phyloP scores from a whole-genome alignment of 2,113 vertebrate genomes.

The Tiliqua scincoides region DNA sequence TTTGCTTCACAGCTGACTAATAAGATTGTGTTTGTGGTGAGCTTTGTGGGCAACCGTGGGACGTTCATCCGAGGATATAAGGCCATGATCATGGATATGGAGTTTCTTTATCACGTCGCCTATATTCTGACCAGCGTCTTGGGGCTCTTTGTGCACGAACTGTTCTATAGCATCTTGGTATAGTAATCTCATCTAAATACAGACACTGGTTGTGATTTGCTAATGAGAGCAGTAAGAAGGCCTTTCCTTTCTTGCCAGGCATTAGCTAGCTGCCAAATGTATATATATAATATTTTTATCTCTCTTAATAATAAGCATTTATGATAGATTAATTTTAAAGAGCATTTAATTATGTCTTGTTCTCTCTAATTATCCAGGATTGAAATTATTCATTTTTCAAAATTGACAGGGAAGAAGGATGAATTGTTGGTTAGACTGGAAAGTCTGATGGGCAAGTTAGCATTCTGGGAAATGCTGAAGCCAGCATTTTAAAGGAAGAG shows the following conservation, averaged over 20 bases:
- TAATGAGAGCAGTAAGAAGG: constrained; percentile 32
- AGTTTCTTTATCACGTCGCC: constrained; percentile 93
- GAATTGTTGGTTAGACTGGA: constrained; percentile 27
- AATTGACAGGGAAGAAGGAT: constrained; percentile 55
- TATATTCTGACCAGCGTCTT: constrained; percentile 94
- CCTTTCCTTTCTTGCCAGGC: background rate
- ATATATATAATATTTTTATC: constrained; percentile 35
- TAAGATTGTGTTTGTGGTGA: constrained; percentile 97
- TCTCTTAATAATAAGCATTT: background rate
- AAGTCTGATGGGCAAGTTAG: background rate
- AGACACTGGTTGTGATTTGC: constrained; percentile 5
- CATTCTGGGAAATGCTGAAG: background rate
- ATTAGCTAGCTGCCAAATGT: constrained; percentile 26
- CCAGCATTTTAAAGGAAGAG: constrained; percentile 11
- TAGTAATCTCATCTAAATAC: background rate
- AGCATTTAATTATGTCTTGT: background rate
- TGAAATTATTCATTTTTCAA: constrained; percentile 44
- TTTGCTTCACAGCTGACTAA: constrained; percentile 85
- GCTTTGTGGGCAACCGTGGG: constrained; percentile 97
- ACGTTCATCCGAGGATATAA: constrained; percentile 96
- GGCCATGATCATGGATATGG: constrained; percentile 98
- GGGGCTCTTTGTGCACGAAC: constrained; percentile 92
- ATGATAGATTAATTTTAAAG: background rate
- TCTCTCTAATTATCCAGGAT: constrained; percentile 32
- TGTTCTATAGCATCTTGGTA: constrained; percentile 98